phyloP scores from a whole-genome alignment of 2,888 invertebrate species.

The Tenthredo amoena region DNA sequence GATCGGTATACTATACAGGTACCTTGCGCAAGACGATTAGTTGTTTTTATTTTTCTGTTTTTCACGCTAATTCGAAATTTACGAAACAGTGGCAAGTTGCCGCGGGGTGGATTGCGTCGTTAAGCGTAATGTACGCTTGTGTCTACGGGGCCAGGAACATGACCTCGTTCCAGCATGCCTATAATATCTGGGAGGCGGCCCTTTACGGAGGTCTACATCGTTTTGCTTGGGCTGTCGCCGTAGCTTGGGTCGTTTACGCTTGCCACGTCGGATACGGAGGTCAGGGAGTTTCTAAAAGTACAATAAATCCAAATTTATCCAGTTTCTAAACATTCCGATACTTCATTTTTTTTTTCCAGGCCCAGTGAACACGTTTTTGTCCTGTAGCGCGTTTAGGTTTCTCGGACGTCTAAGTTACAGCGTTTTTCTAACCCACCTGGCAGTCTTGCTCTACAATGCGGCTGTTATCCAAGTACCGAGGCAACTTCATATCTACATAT shows the following conservation, averaged over 20 bases:
- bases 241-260: constrained; percentile 79
- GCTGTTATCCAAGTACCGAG: constrained; percentile 68
- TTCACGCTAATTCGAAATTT: background rate
- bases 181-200: constrained; percentile 71
- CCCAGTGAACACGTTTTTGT: constrained; percentile 39
- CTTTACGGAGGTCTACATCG: constrained; percentile 77
- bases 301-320: background rate
- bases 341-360: constrained; percentile 15
- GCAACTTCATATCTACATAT: constrained; percentile 57
- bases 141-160: constrained; percentile 66
- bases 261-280: constrained; percentile 79
- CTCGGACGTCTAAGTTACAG: constrained; percentile 73
- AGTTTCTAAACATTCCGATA: background rate
- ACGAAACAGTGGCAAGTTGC: constrained; percentile 49
- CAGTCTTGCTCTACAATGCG: constrained; percentile 68
- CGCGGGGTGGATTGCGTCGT: constrained; percentile 51
- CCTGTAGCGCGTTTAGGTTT: constrained; percentile 61
- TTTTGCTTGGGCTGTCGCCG: constrained; percentile 77
- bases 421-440: constrained; percentile 73
- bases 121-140: constrained; percentile 60
- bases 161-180: constrained; percentile 72
- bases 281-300: constrained; percentile 57
- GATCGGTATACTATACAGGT: background rate
- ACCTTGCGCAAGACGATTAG: constrained; percentile 1
- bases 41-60: background rate